A percentile compares a stretch with the other conserved stretches of the same genome.
phyloP scores from a whole-genome alignment of 2,797 vertebrate genomes.

The Diplodus puntazzo region DNA sequence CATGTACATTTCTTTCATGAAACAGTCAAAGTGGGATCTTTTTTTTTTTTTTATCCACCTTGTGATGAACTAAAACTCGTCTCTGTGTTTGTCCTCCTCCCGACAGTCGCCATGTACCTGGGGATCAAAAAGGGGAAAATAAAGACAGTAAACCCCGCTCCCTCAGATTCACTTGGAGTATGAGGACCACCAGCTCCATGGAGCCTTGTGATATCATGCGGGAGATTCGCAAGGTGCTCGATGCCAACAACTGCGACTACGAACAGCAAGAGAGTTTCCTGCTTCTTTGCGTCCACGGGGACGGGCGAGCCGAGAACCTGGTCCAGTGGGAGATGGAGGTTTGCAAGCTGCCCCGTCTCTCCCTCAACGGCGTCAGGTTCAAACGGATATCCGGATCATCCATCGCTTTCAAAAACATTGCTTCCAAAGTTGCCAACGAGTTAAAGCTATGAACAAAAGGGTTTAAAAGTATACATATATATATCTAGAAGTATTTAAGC shows the following conservation, averaged over 20 bases:
- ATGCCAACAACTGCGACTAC: constrained; percentile 96
- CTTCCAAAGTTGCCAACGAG: constrained; percentile 97
- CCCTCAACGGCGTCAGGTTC: constrained; percentile 96
- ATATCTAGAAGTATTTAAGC: constrained; percentile 88
- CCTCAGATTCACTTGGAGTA: constrained; percentile 96
- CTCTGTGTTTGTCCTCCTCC: constrained; percentile 77
- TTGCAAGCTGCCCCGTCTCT: constrained; percentile 96
- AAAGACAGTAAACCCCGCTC: constrained; percentile 94
- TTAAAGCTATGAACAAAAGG: constrained; percentile 94
- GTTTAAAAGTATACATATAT: constrained; percentile 73
- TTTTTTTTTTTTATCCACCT: neutral
- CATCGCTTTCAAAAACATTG: constrained; percentile 99
- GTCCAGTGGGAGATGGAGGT: constrained; percentile 99
- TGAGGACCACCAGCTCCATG: constrained; percentile 98
- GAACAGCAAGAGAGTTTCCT: constrained; percentile 97
- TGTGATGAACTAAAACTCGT: neutral
- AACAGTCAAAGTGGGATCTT: constrained; percentile 17
- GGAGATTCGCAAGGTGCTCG: constrained; percentile 96
- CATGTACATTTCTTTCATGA: neutral
- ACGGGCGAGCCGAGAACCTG: constrained; percentile 91
- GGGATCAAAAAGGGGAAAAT: constrained; percentile 94
- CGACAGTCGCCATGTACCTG: constrained; percentile 94
- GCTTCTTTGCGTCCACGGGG: constrained; percentile 95
- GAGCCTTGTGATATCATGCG: constrained; percentile 97
- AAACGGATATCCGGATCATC: constrained; percentile 97